Evolutionary conservation across 2,113 vertebrate genomes (phyloP).

Genomic region (Syngnathus typhle): DNA sequence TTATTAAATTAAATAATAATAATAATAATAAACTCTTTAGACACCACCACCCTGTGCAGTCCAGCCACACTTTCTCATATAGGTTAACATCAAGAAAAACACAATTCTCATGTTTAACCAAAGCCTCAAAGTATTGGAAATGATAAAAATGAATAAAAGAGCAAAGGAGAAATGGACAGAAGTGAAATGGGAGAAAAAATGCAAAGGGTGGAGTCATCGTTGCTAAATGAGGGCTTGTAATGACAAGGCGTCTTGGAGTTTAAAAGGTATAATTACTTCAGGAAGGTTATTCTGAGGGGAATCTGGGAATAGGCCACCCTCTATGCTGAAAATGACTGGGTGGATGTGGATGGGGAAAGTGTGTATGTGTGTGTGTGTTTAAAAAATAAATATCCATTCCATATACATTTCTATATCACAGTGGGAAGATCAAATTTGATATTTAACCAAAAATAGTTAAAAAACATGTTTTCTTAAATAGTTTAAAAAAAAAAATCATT

Average conservation of each 20-base stretch:
- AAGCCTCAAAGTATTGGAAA: slow-evolving; percentile 30
- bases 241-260: slow-evolving; percentile 58
- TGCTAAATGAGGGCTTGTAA: slow-evolving; percentile 54
- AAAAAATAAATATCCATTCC: too few relatives aligned
- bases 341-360: slow-evolving; percentile 25
- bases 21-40: too few relatives aligned
- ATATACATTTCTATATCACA: too few relatives aligned
- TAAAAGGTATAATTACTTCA: slow-evolving; percentile 54
- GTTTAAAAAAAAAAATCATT: too few relatives aligned
- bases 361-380: slow-evolving; percentile 14
- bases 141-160: background rate
- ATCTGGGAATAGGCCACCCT: slow-evolving; percentile 32
- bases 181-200: slow-evolving; percentile 30
- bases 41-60: too few relatives aligned
- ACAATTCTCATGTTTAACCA: background rate
- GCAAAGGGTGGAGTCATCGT: slow-evolving; percentile 35
- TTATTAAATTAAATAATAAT: background rate
- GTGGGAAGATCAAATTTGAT: too few relatives aligned
- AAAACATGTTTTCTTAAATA: too few relatives aligned
- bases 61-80: too few relatives aligned
- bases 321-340: slow-evolving; percentile 45
- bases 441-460: too few relatives aligned
- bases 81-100: too few relatives aligned
- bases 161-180: slow-evolving; percentile 13
- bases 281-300: slow-evolving; percentile 31